These are phyloP conservation scores for Semaprochilodus insignis DNA, from an alignment of 2,797 vertebrate genomes.

Conservation along the genomic window DNA sequence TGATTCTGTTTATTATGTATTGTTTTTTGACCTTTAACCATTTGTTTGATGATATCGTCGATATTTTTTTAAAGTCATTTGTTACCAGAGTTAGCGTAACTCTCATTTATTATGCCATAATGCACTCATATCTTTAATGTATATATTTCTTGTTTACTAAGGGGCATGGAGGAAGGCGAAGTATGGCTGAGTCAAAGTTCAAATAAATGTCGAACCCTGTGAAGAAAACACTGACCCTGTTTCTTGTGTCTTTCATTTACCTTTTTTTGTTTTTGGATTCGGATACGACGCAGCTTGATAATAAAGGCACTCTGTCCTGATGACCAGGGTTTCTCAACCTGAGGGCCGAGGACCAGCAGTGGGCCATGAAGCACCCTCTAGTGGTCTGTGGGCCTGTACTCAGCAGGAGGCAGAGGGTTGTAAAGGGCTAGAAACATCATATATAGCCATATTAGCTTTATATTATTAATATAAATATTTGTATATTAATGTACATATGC, in stretches of 20 bases:
- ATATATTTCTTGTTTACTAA: constrained; percentile 77
- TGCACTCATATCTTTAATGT: constrained; percentile 69
- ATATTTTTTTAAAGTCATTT: constrained; percentile 23
- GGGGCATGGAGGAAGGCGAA: constrained; percentile 77
- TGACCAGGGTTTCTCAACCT: no score
- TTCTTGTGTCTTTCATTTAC: not conserved
- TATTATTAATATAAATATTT: no score
- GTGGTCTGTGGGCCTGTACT: no score
- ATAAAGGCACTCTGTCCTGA: not conserved
- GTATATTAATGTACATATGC: no score
- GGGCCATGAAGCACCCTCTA: no score
- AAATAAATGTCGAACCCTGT: constrained; percentile 79
- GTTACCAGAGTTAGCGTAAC: constrained; percentile 42
- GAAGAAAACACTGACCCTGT: not conserved
- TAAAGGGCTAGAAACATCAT: no score
- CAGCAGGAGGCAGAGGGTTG: no score
- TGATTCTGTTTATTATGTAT: constrained; percentile 39
- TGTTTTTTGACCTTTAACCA: constrained; percentile 36
- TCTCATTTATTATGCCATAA: constrained; percentile 60
- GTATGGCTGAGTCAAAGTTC: constrained; percentile 76
- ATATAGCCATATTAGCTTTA: no score
- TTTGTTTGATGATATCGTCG: constrained; percentile 38
- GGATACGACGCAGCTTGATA: not conserved
- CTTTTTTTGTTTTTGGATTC: not conserved
- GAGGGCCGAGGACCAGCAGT: no score